phyloP scores from a whole-genome alignment of 1,140 invertebrate genomes.

The Agrypnia vestita region DNA sequence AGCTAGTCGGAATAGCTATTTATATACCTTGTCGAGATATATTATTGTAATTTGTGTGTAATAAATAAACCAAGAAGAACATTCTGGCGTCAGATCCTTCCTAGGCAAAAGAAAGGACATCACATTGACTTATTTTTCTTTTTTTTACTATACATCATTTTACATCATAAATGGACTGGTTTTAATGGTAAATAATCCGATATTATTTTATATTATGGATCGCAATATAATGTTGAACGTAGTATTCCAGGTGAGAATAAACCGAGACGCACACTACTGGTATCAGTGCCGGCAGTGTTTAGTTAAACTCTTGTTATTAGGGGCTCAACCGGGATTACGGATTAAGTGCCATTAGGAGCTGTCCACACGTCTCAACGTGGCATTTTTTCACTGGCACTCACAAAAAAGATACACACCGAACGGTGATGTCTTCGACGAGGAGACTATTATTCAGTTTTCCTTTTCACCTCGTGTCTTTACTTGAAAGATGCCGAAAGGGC shows the following conservation, averaged over 20 bases:
- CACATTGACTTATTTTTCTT: too few relatives aligned
- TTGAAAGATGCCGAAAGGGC: slow-evolving; percentile 31
- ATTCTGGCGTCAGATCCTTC: too few relatives aligned
- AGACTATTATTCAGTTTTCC: neutral
- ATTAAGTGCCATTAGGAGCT: slow-evolving; percentile 42
- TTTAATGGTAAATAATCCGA: too few relatives aligned
- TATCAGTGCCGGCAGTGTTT: slow-evolving; percentile 39
- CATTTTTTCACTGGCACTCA: neutral
- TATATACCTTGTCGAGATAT: too few relatives aligned
- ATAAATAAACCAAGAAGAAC: too few relatives aligned
- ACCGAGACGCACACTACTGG: slow-evolving; percentile 24
- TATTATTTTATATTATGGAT: too few relatives aligned
- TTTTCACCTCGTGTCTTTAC: neutral
- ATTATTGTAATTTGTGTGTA: too few relatives aligned
- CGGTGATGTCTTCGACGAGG: neutral
- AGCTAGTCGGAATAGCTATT: too few relatives aligned
- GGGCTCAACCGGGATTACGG: slow-evolving; percentile 48
- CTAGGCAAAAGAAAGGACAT: too few relatives aligned
- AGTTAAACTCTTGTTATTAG: slow-evolving; percentile 54
- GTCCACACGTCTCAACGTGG: slow-evolving; percentile 22
- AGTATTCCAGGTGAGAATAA: slow-evolving; percentile 32
- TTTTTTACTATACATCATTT: too few relatives aligned
- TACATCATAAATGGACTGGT: too few relatives aligned
- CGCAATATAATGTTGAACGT: slow-evolving; percentile 19
- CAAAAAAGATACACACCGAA: neutral